Percentiles rank a stretch among this genome's conserved stretches.
Evolutionary conservation across 2,113 vertebrate genomes (phyloP).

Genomic region (Otis tarda): DNA sequence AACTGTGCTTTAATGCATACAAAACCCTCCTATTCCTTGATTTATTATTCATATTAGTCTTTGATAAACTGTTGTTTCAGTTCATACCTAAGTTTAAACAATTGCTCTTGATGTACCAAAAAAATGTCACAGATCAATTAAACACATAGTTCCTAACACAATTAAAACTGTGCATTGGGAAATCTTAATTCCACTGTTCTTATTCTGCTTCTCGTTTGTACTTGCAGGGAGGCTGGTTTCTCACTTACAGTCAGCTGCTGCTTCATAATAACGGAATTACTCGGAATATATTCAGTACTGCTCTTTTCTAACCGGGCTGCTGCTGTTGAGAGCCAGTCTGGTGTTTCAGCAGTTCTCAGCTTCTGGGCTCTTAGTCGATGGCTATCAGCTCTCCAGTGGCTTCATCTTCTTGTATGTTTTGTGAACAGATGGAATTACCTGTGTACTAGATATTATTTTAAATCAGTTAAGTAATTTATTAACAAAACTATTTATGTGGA

Average conservation of each 20-base stretch:
- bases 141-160: neutral
- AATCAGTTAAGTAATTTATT: neutral
- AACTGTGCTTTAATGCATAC: neutral
- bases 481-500: neutral
- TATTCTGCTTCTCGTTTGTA: neutral
- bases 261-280: neutral
- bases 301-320: neutral
- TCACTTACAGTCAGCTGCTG: neutral
- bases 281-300: accelerated
- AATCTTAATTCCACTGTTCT: neutral
- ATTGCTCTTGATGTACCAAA: neutral
- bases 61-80: neutral
- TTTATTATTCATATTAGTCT: neutral
- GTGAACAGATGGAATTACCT: neutral
- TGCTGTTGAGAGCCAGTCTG: neutral
- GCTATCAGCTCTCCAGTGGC: neutral
- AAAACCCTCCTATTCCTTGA: neutral
- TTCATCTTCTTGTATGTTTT: accelerated
- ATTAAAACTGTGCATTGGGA: neutral
- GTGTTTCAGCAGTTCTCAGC: neutral
- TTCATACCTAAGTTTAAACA: neutral
- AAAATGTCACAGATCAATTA: neutral
- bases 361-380: neutral
- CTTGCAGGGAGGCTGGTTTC: neutral
- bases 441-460: neutral